Evolutionary conservation across 1,140 invertebrate species (phyloP).

Genomic region (Panagrolaimus sp.): DNA sequence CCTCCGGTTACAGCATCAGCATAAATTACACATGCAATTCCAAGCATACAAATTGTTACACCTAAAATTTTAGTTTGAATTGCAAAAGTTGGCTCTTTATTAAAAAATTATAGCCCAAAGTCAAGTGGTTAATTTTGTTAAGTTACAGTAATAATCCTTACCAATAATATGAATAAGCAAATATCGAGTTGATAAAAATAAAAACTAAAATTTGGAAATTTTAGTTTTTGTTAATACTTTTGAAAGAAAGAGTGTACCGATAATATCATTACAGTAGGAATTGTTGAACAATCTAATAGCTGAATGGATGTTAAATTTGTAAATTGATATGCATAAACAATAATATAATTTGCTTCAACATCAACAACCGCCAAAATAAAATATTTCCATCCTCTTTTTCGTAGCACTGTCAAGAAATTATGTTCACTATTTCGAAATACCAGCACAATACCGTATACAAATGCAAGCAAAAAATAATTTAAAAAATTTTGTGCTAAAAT

Average conservation of each 20-base stretch:
- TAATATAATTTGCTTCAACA: slow-evolving; percentile 72
- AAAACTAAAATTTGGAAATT: background rate
- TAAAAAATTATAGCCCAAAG: too few species aligned
- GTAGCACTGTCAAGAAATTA: slow-evolving; percentile 62
- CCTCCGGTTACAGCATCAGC: background rate
- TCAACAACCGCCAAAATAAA: slow-evolving; percentile 70
- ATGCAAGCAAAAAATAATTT: slow-evolving; percentile 54
- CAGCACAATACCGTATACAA: slow-evolving; percentile 48
- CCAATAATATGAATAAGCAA: slow-evolving; percentile 66
- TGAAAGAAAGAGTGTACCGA: slow-evolving; percentile 56
- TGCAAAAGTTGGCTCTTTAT: too few species aligned
- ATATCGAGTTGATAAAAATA: background rate
- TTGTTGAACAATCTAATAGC: slow-evolving; percentile 65
- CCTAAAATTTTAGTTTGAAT: background rate
- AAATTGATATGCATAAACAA: slow-evolving; percentile 69
- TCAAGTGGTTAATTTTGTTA: too few species aligned
- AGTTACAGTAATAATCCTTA: slow-evolving; percentile 61
- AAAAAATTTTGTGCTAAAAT: slow-evolving; percentile 49
- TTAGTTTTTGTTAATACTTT: too few species aligned
- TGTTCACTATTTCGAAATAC: slow-evolving; percentile 35
- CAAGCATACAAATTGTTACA: background rate
- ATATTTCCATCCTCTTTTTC: slow-evolving; percentile 69
- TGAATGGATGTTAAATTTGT: slow-evolving; percentile 63
- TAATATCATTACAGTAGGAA: slow-evolving; percentile 72
- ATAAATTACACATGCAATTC: slow-evolving; percentile 4